A percentile compares a stretch with the other conserved stretches of the same genome.
Conservation (phyloP, 2,113 vertebrate genomes). For the Synodontis membranacea region DNA sequence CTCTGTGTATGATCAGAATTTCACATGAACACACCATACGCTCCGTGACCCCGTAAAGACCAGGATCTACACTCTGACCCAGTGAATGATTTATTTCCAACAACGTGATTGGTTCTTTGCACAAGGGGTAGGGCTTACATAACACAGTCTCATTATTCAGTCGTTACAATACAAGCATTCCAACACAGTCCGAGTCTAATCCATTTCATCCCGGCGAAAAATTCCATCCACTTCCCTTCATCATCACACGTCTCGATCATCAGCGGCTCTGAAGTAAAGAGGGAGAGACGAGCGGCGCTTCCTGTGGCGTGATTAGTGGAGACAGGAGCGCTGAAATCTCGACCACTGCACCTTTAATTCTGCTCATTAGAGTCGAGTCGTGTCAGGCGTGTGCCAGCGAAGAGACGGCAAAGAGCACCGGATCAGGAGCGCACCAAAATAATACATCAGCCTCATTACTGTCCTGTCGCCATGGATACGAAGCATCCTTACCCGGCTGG, state of each 20-base stretch:
- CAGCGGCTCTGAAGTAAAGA: not conserved
- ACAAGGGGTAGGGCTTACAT: not conserved
- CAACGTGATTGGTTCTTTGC: not conserved
- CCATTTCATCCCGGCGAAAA: not conserved
- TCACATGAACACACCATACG: not conserved
- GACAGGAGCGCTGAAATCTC: not conserved
- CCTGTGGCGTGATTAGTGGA: not conserved
- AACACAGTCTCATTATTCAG: not conserved
- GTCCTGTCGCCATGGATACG: constrained; percentile 7
- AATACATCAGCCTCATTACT: constrained; percentile 27
- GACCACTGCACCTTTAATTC: not conserved
- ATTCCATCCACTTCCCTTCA: not conserved
- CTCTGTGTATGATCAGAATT: not conserved
- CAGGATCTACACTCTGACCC: not conserved
- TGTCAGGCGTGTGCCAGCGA: not conserved
- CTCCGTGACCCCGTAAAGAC: not conserved
- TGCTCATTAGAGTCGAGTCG: not conserved
- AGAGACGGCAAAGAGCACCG: not conserved
- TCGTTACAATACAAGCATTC: not conserved
- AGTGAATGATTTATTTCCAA: not conserved
- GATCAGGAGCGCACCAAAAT: not conserved
- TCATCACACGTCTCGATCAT: not conserved
- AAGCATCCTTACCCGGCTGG: not conserved
- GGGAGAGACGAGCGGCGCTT: not conserved
- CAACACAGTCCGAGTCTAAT: not conserved